Base-by-base conservation (phyloP, 2,888 invertebrate species). In the Lacanobia oleracea region DNA sequence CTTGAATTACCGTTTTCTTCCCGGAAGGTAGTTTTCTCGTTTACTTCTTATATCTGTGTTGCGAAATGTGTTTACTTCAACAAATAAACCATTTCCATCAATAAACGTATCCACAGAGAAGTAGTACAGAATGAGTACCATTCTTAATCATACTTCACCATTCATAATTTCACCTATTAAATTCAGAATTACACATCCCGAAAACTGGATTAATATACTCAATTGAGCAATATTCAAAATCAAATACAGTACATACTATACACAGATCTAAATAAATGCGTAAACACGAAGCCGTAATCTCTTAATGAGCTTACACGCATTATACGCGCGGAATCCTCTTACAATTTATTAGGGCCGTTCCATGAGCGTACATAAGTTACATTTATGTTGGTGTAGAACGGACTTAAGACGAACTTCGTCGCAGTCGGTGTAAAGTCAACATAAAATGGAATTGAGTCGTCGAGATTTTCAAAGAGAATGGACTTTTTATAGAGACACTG, bases 251-350 rank as follows among this genome's bases (percentile, higher is more conserved):
- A 56, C n/a, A 45, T 56, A 57, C 54, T 60, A 56, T 71, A 40
- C 54, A 62, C 43, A 62, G 54, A 57, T 71, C 27, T 50, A 66
- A 76, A 84, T 66, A 81, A 79, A 79, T 71, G 74, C 71, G 75
- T 78, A 82, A 75, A 77, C 75, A 81, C 51, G 40, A 59, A 54
- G 43, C 59, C 67, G 2, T 84, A 86, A 85, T 86, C 82, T 51
- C 59, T 23, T 86, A 86, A 86, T 82, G 77, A 85, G 86, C 84
- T 85, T 86, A 86, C 81, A 69, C 51, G 63, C 71, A 72, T 77
- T 77, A 75, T 62, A 74, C 74, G 33, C 53, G 5, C 45, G 57
- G 61, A 82, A 85, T 81, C 85, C 80, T 73, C 84, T 86, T 86
- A 86, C 72, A 75, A 83, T 86, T 86, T 85, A 86, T 86, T 82